Evolutionary conservation across 2,888 invertebrate genomes (phyloP).

Genomic region (Hipparchia sbordonii): DNA sequence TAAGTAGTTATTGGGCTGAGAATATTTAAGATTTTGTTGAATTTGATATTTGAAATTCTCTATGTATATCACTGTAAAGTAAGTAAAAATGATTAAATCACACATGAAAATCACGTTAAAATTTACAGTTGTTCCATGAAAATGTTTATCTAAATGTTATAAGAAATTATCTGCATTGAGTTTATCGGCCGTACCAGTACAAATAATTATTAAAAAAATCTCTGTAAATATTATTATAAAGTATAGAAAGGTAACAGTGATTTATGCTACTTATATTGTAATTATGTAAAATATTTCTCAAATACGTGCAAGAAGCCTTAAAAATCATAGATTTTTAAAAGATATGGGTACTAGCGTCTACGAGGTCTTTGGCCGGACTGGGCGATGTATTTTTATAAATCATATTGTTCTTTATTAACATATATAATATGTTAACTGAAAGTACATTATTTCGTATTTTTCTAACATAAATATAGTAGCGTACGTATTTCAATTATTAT

Average conservation of each 20-base stretch:
- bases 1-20: constrained; percentile 53
- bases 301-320: constrained; percentile 80
- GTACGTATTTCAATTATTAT: constrained; percentile 66
- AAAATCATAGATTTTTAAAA: constrained; percentile 81
- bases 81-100: constrained; percentile 45
- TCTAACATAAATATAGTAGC: constrained; percentile 76
- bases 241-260: constrained; percentile 69
- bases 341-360: constrained; percentile 77
- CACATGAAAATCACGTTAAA: constrained; percentile 54
- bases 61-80: constrained; percentile 54
- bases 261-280: constrained; percentile 75
- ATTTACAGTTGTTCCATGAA: constrained; percentile 60
- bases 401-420: constrained; percentile 82
- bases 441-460: constrained; percentile 82
- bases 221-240: constrained; percentile 68
- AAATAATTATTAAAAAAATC: constrained; percentile 60
- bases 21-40: constrained; percentile 65
- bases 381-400: constrained; percentile 82
- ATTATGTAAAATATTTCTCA: constrained; percentile 75
- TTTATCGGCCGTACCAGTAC: constrained; percentile 79
- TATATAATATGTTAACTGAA: constrained; percentile 81
- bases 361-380: constrained; percentile 64
- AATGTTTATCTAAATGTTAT: constrained; percentile 69
- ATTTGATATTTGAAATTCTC: constrained; percentile 64
- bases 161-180: constrained; percentile 56